These are phyloP conservation scores for Cloeon dipterum DNA, from an alignment of 2,888 invertebrate genomes.

Conservation along the genomic window DNA sequence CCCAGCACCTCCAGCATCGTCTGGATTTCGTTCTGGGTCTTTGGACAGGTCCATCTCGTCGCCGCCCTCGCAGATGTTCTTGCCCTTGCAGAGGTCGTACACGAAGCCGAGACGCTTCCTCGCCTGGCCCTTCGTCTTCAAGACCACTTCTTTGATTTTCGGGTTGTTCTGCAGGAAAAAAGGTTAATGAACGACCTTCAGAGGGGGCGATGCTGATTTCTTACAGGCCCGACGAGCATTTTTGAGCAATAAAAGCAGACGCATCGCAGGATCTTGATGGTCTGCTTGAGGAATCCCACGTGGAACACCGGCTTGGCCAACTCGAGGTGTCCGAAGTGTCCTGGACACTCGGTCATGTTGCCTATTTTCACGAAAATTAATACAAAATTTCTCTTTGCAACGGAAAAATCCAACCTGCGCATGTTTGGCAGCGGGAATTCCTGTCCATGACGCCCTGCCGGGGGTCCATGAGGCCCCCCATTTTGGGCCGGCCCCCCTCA, in stretches of 20 bases:
- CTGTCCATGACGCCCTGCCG: conserved; percentile 94
- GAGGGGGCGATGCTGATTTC: too few relatives aligned
- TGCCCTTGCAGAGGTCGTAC: conserved; percentile 94
- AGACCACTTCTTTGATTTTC: conserved; percentile 80
- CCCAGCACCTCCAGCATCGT: conserved; percentile 11
- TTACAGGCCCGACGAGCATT: conserved; percentile 80
- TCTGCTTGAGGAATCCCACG: conserved; percentile 91
- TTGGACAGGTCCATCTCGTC: conserved; percentile 89
- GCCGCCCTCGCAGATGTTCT: conserved; percentile 94
- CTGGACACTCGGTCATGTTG: conserved; percentile 96
- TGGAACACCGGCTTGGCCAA: conserved; percentile 97
- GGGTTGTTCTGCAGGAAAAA: conserved; percentile 51
- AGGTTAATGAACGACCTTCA: too few relatives aligned
- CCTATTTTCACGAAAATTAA: too few relatives aligned
- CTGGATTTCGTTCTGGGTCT: conserved; percentile 19
- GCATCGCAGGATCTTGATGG: conserved; percentile 91
- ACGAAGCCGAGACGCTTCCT: conserved; percentile 84
- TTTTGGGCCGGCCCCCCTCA: conserved; percentile 94
- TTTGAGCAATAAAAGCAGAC: conserved; percentile 99
- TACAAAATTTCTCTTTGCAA: too few relatives aligned
- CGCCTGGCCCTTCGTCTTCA: conserved; percentile 91
- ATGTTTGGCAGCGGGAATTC: conserved; percentile 80
- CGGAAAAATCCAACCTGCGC: conserved; percentile 36
- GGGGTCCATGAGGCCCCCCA: conserved; percentile 98
- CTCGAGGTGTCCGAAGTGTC: conserved; percentile 98